Base-by-base conservation (phyloP, 1,140 invertebrate genomes). In the Cydia fagiglandana region DNA sequence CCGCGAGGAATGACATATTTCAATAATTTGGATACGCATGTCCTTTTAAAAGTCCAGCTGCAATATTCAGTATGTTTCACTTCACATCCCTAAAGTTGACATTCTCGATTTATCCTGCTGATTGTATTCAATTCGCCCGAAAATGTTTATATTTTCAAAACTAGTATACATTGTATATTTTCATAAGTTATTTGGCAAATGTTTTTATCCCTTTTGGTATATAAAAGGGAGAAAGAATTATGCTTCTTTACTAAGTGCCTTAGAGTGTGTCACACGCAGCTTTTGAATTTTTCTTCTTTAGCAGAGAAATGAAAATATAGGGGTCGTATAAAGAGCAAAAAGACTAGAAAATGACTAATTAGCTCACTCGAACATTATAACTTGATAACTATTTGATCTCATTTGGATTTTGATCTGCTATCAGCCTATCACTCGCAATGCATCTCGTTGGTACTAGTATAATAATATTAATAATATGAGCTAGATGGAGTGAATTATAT, bases 1-100 rank as follows among this genome's bases (percentile, higher is more conserved):
- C 84, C 77, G 76, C 74, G 78, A 82, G 91, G 88, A 91, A 84
- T 84, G 87, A 80, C 90, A 91, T 90, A 91, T 90, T 89, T 88
- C 85, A 88, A 88, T 87, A 85, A 84, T 86, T 47, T n/a, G 34
- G 34, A 41, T 20, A 24, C n/a, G n/a, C 56, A 2, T 61, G 17
- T 61, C 56, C 9, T 61, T 56, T 61, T 61, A 61, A 61, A 61
- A 61, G 56, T 24, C 24, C 20, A 24, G 17, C 56, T 61, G 56
- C 20, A 24, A 61, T n/a, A 24, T 61, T 61, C 10, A 61, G 56
- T 61, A 7, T 61, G 56, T 61, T 61, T 61, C 56, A 10, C 56
- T 61, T 61, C 56, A 10, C 56, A 53, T 53, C 50, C n/a, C 56
- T 61, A 61, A 61, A 24, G n/a, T 61, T 61, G 56, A 61, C 20